Base-by-base conservation (phyloP, 2,113 vertebrate species). In the Globicephala melas region DNA sequence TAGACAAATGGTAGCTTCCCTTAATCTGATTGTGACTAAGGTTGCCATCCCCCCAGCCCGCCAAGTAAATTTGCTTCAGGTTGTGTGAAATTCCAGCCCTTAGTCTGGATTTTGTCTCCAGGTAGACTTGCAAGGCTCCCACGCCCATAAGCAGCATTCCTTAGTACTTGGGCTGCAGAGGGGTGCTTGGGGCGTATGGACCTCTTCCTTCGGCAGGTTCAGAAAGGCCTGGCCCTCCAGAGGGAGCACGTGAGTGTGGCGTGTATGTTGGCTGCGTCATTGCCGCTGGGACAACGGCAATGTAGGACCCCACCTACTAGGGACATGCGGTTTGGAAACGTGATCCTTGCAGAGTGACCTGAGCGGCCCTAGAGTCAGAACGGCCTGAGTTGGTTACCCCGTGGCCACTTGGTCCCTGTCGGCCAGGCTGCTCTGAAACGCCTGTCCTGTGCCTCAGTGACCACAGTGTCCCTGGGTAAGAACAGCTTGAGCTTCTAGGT, bases 211-310 rank as follows among this genome's bases (percentile, higher is more conserved):
- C 62, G 67, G 55, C 18, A 7, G 31, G 12, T 36, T 41, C 14
- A 60, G 50, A 94, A 55, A 73, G 5, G 4, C 38, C 38, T 18
- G 10, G 3, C 0, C 7, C 53, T 58, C 28, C 17, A 5, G 47
- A 71, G 7, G 36, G n/a, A 62, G 26, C 2, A 1, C 3, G 9
- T 0, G 7, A 28, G 12, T 13, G 5, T 31, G 89, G 21, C 13
- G 0, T 33, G 1, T 25, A 1, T 44, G 13, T 3, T 38, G 41
- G 9, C 47, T 33, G 15, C 9, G 1, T 44, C 31, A 15, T 5
- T 38, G 53, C 23, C 36, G 1, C 26, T 9, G 15, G 1, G 44
- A 76, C 2, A 3, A 5, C 5, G 26, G 44, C 15, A 44, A 20
- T 18, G 44, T 31, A 47, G 15, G 15, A 47, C 17, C 20, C 17